Conservation (phyloP, 2,113 vertebrate genomes). For the Lonchura striata region DNA sequence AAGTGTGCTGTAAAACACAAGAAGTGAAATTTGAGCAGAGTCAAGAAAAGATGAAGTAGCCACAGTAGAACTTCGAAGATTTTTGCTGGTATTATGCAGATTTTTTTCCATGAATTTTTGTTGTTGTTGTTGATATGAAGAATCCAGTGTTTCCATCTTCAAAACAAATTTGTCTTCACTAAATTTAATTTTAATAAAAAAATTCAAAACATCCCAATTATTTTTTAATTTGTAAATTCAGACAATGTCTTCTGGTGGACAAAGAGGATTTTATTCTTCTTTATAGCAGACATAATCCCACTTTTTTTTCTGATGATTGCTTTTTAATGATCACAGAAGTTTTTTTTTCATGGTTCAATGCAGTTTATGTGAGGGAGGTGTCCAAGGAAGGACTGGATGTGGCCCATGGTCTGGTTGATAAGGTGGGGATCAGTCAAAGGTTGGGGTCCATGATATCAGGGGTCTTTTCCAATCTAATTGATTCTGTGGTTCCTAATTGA, state of each 20-base stretch:
- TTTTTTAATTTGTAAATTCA: background rate
- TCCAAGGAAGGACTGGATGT: background rate
- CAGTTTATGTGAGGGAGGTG: background rate
- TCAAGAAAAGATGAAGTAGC: background rate
- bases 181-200: background rate
- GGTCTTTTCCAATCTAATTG: background rate
- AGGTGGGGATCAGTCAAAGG: background rate
- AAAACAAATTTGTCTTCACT: background rate
- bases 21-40: background rate
- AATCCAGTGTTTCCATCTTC: background rate
- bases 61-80: background rate
- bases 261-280: background rate
- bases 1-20: background rate
- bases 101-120: background rate
- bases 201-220: fast-evolving
- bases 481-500: background rate
- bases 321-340: background rate
- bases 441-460: background rate
- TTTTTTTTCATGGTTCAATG: background rate
- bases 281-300: background rate
- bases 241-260: background rate
- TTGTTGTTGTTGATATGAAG: background rate
- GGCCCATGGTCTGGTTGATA: background rate
- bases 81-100: background rate
- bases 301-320: background rate